Percentiles rank a stretch among this genome's conserved stretches.
phyloP scores from a whole-genome alignment of 2,113 vertebrate genomes.

The Neomonachus schauinslandi region DNA sequence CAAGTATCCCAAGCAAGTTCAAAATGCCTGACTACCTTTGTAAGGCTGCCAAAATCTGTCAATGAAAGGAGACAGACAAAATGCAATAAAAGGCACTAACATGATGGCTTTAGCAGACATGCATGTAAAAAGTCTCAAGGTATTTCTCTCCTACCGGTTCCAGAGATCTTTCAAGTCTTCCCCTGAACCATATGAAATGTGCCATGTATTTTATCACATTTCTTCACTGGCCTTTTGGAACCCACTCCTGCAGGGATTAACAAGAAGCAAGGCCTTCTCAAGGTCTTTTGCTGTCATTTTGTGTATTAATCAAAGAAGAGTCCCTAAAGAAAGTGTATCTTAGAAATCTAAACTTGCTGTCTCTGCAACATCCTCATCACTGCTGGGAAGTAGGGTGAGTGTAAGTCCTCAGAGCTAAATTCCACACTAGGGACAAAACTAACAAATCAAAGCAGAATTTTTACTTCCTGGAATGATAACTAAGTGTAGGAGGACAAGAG shows the following conservation, averaged over 20 bases:
- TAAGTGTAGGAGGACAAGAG: not conserved
- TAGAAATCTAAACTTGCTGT: not conserved
- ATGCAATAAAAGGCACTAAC: constrained; percentile 30
- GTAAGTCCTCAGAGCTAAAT: not conserved
- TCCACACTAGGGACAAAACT: not conserved
- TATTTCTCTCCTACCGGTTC: constrained; percentile 48
- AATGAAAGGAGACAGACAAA: not conserved
- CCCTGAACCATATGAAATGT: constrained; percentile 12
- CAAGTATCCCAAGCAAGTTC: constrained; percentile 12
- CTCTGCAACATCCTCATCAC: not conserved
- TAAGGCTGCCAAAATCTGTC: constrained; percentile 31
- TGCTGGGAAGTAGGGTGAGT: not conserved
- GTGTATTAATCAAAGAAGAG: constrained; percentile 26
- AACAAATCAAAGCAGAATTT: constrained; percentile 1
- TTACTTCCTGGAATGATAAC: not conserved
- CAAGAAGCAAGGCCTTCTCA: not conserved
- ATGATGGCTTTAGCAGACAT: constrained; percentile 54
- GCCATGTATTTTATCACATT: not conserved
- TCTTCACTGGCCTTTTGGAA: constrained; percentile 49
- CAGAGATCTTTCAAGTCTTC: constrained; percentile 32
- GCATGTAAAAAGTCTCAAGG: not conserved
- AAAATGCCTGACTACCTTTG: not conserved
- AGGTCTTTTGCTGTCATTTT: constrained; percentile 27
- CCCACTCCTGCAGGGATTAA: constrained; percentile 19
- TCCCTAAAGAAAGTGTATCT: not conserved